phyloP scores from a whole-genome alignment of 1,140 invertebrate genomes.

The Trichomalopsis sarcophagae region DNA sequence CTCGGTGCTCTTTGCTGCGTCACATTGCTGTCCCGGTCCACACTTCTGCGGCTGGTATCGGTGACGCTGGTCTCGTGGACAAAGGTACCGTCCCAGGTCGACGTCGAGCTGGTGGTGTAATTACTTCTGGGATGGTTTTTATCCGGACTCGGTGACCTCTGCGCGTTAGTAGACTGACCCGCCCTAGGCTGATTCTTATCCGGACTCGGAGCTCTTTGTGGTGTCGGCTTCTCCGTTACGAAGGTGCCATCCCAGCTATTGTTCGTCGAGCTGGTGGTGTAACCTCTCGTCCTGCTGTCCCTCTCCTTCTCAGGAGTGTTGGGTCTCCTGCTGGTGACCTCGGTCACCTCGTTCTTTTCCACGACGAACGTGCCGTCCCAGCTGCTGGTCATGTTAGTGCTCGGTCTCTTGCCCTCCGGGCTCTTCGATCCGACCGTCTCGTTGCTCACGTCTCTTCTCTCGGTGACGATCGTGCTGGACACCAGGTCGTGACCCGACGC shows the following conservation, averaged over 20 bases:
- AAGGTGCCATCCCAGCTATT: constrained; percentile 55
- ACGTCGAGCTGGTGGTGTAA: constrained; percentile 43
- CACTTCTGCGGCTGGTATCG: not conserved
- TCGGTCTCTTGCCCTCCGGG: constrained; percentile 2
- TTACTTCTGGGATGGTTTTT: not conserved
- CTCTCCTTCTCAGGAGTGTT: constrained; percentile 49
- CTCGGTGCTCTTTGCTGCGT: not conserved
- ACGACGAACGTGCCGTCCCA: constrained; percentile 56
- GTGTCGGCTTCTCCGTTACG: constrained; percentile 48
- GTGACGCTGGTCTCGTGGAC: constrained; percentile 49
- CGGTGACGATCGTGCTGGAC: not conserved
- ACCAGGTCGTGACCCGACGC: constrained; percentile 56
- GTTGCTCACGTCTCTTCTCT: constrained; percentile 41
- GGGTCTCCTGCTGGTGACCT: constrained; percentile 17
- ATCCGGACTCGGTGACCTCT: not conserved
- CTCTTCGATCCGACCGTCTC: constrained; percentile 14
- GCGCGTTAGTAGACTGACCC: too few species aligned
- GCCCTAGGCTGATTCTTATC: too few species aligned
- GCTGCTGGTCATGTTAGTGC: not conserved
- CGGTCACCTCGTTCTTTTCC: constrained; percentile 33
- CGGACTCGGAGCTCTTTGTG: not conserved
- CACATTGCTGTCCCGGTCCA: not conserved
- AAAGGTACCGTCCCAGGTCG: constrained; percentile 64
- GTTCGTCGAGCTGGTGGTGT: constrained; percentile 32
- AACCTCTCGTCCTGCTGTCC: not conserved